Base-by-base conservation (phyloP, 2,888 invertebrate genomes). In the Liopterus haemorrhoidalis region DNA sequence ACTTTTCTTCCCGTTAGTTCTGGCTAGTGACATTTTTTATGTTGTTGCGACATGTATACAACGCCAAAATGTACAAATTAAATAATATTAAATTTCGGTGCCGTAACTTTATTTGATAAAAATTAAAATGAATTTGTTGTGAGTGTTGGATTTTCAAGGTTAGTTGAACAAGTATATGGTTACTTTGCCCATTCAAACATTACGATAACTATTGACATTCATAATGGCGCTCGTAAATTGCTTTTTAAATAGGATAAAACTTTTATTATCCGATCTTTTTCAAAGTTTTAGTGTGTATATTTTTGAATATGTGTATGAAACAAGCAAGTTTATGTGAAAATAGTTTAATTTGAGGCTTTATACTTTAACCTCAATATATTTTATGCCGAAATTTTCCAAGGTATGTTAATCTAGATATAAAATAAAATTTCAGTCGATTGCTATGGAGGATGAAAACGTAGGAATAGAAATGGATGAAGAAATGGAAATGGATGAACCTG, bases 401-500 rank as follows among this genome's bases (percentile, higher is more conserved):
- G n/a, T n/a, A n/a, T n/a, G n/a, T n/a, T n/a, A n/a, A n/a, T n/a
- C n/a, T n/a, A n/a, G n/a, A n/a, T n/a, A n/a, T n/a, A n/a, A n/a
- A n/a, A 15, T 15, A 16, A 31, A 41, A 33, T 41, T 46, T 37
- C 25, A 41, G 41, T 42, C 19, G 19, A 25, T 35, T 49, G 56
- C 39, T 45, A 69, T 69, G 69, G 69, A 69, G 52, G 67, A 68
- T 52, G 55, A 67, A 50, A 57, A 63, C 52, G 60, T 65, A 53
- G 64, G 62, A 44, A 55, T 68, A 39, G 69, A 69, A 60, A 64
- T 67, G 37, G 75, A 77, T 57, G 75, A 76, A 65, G 80, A 84
- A 65, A 79, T 82, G 72, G 85, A 85, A 68, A 73, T 82, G 59
- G 76, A 83, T 59, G 81, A 80, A 57, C 81, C 80, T 54, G 84